Percentiles rank a stretch among this genome's conserved stretches.
phyloP scores from a whole-genome alignment of 2,797 vertebrate genomes.

The Propithecus deckenii region DNA sequence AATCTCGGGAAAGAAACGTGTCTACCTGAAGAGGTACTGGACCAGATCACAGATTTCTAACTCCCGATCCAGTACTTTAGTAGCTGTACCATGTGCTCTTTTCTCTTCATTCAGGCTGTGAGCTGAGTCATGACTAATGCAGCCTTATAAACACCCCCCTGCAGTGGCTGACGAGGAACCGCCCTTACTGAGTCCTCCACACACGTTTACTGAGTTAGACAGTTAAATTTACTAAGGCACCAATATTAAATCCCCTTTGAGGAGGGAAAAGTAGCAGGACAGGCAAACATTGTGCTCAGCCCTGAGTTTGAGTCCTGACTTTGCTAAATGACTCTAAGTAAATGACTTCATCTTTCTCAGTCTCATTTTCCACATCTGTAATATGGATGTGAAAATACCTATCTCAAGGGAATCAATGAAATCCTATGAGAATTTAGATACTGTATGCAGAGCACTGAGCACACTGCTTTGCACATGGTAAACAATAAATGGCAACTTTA shows the following conservation, averaged over 20 bases:
- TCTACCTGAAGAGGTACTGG: background rate
- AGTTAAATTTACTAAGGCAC: background rate
- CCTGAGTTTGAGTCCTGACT: background rate
- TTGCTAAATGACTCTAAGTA: background rate
- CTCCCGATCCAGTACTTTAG: accelerated
- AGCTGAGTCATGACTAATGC: background rate
- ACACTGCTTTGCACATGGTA: background rate
- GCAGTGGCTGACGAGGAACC: background rate
- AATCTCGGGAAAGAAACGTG: background rate
- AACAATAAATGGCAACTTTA: background rate
- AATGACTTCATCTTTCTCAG: background rate
- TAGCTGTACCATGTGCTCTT: background rate
- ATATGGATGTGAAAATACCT: background rate
- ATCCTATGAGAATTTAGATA: background rate
- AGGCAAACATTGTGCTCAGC: background rate
- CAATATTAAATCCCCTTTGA: background rate
- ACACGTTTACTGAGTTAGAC: background rate
- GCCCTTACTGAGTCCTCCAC: background rate
- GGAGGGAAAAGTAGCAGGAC: background rate
- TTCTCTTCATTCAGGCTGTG: background rate
- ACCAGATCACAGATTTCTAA: background rate
- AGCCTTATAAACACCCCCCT: background rate
- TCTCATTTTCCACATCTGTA: background rate
- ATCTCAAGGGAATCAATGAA: background rate
- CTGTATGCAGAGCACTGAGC: background rate